These are phyloP conservation scores for Lucifuga dentata DNA, from an alignment of 2,113 vertebrate genomes.

Conservation along the genomic window DNA sequence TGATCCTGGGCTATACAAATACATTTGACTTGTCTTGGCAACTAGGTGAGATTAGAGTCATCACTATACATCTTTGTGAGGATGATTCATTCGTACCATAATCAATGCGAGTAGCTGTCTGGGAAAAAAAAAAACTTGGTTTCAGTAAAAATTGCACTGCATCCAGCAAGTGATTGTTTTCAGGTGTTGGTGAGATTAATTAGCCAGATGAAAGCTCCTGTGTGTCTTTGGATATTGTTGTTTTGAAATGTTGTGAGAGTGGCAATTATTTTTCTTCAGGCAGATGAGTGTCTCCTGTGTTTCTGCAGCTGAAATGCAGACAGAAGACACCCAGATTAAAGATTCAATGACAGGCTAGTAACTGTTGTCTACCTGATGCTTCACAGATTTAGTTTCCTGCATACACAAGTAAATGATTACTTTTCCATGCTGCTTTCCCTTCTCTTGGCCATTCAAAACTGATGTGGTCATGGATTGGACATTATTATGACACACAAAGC, in stretches of 20 bases:
- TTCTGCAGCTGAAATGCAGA: background rate
- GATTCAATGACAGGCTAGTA: background rate
- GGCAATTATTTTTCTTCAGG: constrained; percentile 28
- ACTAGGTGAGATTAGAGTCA: constrained; percentile 24
- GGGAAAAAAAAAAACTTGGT: constrained; percentile 11
- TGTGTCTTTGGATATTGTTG: constrained; percentile 30
- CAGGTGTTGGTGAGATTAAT: constrained; percentile 34
- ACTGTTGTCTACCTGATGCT: background rate
- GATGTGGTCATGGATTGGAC: background rate
- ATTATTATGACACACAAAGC: background rate
- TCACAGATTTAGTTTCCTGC: background rate
- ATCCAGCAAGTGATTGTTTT: constrained; percentile 21
- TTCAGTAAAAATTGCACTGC: constrained; percentile 25
- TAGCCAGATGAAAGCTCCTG: constrained; percentile 1
- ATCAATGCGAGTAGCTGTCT: background rate
- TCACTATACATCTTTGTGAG: background rate
- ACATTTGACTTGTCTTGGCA: too few species aligned
- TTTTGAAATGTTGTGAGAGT: constrained; percentile 29
- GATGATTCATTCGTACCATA: too few species aligned
- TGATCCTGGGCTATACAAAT: too few species aligned
- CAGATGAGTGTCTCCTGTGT: constrained; percentile 16
- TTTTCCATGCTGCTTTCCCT: background rate
- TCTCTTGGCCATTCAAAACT: background rate
- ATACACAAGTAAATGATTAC: background rate
- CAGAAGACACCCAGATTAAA: background rate